A percentile compares a stretch with the other conserved stretches of the same genome.
phyloP scores from a whole-genome alignment of 2,113 vertebrate species.

The Aptenodytes patagonicus region DNA sequence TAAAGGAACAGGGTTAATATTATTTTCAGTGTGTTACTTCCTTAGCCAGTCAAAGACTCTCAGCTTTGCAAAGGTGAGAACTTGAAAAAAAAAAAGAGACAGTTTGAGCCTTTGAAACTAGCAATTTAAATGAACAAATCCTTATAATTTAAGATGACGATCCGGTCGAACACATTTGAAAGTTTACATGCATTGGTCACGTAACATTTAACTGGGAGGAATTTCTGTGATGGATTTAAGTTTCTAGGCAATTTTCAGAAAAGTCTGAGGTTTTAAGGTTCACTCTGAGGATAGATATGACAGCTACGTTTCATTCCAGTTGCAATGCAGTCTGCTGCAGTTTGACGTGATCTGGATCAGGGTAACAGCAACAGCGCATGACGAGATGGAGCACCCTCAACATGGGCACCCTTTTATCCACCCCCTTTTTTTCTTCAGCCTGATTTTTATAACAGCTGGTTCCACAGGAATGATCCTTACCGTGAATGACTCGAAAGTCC shows the following conservation, averaged over 20 bases:
- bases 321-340: not conserved
- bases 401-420: not conserved
- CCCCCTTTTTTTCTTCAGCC: not conserved
- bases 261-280: not conserved
- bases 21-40: not conserved
- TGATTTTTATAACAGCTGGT: not conserved
- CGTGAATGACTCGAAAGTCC: not conserved
- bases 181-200: not conserved
- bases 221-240: not conserved
- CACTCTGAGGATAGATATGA: not conserved
- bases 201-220: not conserved
- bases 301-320: fast-evolving
- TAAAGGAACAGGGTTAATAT: not conserved
- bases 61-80: not conserved
- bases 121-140: not conserved
- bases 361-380: not conserved
- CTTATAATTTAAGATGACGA: not conserved
- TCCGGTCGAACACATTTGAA: not conserved
- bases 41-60: not conserved
- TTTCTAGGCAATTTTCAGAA: not conserved
- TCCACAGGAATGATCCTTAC: not conserved
- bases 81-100: not conserved
- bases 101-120: not conserved
- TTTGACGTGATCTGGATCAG: not conserved
- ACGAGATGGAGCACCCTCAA: not conserved